Evolutionary conservation across 2,797 vertebrate genomes (phyloP), one percentile per base, ranked within the genome.

Genomic region (Telmatherina bonti): DNA sequence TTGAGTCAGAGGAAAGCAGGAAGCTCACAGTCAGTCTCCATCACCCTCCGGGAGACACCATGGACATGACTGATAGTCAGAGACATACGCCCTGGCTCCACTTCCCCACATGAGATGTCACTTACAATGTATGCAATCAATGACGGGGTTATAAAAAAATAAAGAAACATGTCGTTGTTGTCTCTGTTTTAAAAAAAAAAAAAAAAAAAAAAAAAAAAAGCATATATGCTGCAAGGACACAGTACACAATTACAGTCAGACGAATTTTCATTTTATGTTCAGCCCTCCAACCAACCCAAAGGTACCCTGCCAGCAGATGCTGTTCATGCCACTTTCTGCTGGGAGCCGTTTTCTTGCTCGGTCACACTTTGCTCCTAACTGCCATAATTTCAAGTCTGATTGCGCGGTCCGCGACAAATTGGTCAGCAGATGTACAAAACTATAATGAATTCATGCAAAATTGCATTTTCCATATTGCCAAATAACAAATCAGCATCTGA

Each of bases 21-120:
- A 68, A 74, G 70, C 81, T 85, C 70, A 41, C 69, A 62, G 80
- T 55, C 60, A 49, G 79, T 70, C 71, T 74, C 51, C 72, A 22
- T 81, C 78, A 76, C 76, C 87, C 83, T 45, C 66, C 49, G 64
- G 79, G 78, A 85, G 64, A 75, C 73, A 47, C 24, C 7, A 11
- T 20, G 74, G 76, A 74, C 61, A 59, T 74, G 81, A 89, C 68
- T 72, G 85, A 86, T 82, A 54, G 76, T 59, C 68, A 29, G 68
- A 82, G 78, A 88, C 80, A 69, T 78, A 72, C 59, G 78, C 53
- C 57, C 62, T 20, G 63, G 55, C 63, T 69, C 66, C 20, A 62
- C 56, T 71, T 33, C 57, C 57, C 2, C 33, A 29, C 56, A 59
- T 63, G 41, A 72, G 66, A 69, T 30, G 41, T 70, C 35, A 18